Conservation (phyloP, 2,797 vertebrate species). For the Eulemur coronatus region DNA sequence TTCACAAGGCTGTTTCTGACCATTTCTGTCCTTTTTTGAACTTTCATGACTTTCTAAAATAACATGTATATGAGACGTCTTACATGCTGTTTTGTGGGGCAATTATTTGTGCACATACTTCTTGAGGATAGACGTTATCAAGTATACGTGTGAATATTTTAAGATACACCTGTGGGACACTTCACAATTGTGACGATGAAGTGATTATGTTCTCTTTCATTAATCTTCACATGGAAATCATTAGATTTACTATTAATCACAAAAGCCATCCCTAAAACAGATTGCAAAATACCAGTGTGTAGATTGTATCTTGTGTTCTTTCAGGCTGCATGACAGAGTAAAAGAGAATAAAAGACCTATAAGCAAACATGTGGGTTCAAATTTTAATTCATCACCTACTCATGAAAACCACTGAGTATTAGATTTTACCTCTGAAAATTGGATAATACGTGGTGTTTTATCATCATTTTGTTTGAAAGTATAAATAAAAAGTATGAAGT, state of each 20-base stretch:
- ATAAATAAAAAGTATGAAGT: background rate
- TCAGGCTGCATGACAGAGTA: background rate
- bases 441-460: background rate
- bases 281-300: background rate
- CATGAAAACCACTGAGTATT: background rate
- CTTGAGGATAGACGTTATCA: background rate
- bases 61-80: background rate
- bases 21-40: background rate
- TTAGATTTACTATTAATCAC: background rate
- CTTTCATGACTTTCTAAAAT: background rate
- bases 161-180: background rate
- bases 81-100: background rate
- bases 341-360: background rate
- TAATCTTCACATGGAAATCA: background rate
- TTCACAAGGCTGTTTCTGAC: background rate
- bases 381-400: background rate
- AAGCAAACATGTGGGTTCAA: background rate
- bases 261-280: background rate
- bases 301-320: background rate
- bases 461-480: background rate
- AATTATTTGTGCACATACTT: background rate
- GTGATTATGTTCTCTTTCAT: background rate
- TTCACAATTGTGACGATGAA: background rate
- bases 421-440: background rate
- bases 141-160: background rate